phyloP scores from a whole-genome alignment of 2,797 vertebrate genomes.

The Parambassis ranga region DNA sequence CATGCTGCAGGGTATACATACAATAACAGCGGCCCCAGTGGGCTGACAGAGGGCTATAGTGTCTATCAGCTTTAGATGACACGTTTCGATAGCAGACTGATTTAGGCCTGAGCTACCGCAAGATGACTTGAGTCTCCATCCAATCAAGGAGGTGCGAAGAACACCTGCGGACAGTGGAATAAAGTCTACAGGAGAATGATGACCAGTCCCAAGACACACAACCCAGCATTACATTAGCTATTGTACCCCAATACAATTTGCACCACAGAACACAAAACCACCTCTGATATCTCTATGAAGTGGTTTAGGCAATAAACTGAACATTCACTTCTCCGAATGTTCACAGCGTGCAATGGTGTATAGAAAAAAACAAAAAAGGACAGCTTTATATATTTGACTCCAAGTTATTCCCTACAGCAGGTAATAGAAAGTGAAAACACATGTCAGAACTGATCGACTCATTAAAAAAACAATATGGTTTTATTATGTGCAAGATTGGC shows the following conservation, averaged over 20 bases:
- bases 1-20: conserved; percentile 73
- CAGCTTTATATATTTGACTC: conserved; percentile 36
- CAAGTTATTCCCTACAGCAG: conserved; percentile 20
- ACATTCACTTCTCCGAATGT: conserved; percentile 43
- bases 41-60: conserved; percentile 59
- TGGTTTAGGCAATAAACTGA: conserved; percentile 57
- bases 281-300: conserved; percentile 56
- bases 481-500: conserved; percentile 18
- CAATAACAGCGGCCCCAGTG: conserved; percentile 59
- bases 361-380: not conserved
- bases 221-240: conserved; percentile 63
- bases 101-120: conserved; percentile 66
- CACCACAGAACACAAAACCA: conserved; percentile 42
- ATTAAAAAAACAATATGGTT: conserved; percentile 23
- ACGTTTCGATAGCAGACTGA: conserved; percentile 76
- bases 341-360: conserved; percentile 10
- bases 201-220: conserved; percentile 58
- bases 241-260: conserved; percentile 59
- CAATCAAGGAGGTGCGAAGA: conserved; percentile 73
- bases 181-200: conserved; percentile 66
- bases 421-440: conserved; percentile 54
- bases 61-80: conserved; percentile 79
- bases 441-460: conserved; percentile 42
- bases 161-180: conserved; percentile 79
- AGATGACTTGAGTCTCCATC: conserved; percentile 76